phyloP scores from a whole-genome alignment of 23 tunicate species.

The Aplidium turbinatum region DNA sequence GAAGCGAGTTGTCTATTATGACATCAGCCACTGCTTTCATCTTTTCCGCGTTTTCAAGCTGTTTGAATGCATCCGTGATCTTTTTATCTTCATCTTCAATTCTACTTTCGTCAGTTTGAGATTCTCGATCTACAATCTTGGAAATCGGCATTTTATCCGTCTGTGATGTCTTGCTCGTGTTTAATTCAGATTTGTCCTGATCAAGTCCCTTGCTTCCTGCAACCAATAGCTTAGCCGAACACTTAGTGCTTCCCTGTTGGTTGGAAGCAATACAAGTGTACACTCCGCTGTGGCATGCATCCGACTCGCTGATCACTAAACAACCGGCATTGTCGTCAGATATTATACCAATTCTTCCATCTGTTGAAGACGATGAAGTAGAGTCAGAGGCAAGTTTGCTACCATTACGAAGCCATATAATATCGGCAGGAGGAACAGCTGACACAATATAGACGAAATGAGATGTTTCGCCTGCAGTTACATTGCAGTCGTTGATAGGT shows the following conservation, averaged over 20 bases:
- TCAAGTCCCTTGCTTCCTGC: neutral
- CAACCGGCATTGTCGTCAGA: constrained; percentile 82
- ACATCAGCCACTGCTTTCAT: constrained; percentile 36
- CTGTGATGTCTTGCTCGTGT: neutral
- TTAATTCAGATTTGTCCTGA: neutral
- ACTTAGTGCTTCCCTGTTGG: constrained; percentile 76
- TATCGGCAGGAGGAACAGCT: constrained; percentile 34
- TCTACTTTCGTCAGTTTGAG: constrained; percentile 55
- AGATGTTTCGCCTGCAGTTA: constrained; percentile 70
- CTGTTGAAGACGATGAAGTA: constrained; percentile 7
- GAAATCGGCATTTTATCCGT: neutral
- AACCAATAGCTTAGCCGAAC: constrained; percentile 62
- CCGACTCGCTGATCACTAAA: constrained; percentile 71
- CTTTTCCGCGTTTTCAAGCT: constrained; percentile 52
- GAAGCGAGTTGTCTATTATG: constrained; percentile 17
- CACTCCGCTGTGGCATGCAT: constrained; percentile 62
- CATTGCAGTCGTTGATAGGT: constrained; percentile 62
- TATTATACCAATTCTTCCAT: constrained; percentile 69
- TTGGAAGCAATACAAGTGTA: constrained; percentile 90
- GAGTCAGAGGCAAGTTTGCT: constrained; percentile 1
- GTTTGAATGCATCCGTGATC: constrained; percentile 50
- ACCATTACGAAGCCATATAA: constrained; percentile 73
- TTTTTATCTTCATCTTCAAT: constrained; percentile 49
- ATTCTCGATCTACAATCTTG: constrained; percentile 31
- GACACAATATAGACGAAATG: constrained; percentile 81